Evolutionary conservation across 2,888 invertebrate species (phyloP), one percentile per base, ranked within the genome.

Genomic region (Dryocosmus kuriphilus): DNA sequence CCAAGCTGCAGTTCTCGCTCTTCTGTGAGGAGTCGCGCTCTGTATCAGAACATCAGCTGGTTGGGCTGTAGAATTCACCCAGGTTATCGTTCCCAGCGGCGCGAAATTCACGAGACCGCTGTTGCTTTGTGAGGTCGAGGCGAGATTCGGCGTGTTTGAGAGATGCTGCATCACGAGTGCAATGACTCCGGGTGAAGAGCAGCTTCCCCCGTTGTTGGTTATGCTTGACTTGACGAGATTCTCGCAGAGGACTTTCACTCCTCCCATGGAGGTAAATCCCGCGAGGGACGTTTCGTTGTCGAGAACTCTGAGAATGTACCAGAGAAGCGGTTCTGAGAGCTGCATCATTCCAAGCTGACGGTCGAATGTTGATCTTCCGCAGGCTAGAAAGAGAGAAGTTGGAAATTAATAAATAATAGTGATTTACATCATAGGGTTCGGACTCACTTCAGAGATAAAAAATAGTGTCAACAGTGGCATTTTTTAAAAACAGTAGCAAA

Each of bases 1-100:
- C 98, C 98, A 98, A n/a, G 98, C 96, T 6, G 98, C 96, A 1
- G 97, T 96, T 79, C 98, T 94, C 30, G 97, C 96, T 60, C 98
- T 93, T 61, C 97, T 93, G 88, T 97, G 96, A 4, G 97, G 96
- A 0, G 97, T 95, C 1, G 95, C 94, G 75, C 96, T 95, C 89
- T 97, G 96, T 83, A 98, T 96, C 55, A 98, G 93, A 80, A 97
- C 96, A 91, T 98, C 97, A 0, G 98, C 96, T 1, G 97, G 95
- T 89, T 97, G 97, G 9, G 97, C 97, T 5, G 97, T 96, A 2
- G 96, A 96, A 92, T 96, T 96, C 85, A 95, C 94, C 87, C 96
- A 96, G 24, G 95, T 94, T 79, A 97, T 96, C 0, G 94, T 94
- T 78, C 95, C 97, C 51, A 97, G 94, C 0, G 98, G 98, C 4